Percentiles rank a stretch among this genome's conserved stretches.
Conservation (phyloP, 2,113 vertebrate genomes). For the Psettodes erumei region DNA sequence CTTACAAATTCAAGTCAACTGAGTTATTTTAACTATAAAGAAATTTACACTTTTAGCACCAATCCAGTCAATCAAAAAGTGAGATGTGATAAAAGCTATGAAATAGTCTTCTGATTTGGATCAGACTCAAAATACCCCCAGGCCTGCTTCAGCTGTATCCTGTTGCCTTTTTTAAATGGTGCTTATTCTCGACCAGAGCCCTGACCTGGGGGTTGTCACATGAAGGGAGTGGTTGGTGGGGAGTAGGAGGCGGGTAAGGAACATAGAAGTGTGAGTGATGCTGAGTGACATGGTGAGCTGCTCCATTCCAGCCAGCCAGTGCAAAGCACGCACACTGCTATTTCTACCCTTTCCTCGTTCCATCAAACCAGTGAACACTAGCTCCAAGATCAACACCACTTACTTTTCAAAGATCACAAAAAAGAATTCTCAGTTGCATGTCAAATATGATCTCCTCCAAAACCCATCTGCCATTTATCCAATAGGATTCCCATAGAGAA, state of each 20-base stretch:
- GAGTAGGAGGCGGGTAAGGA: slow-evolving; percentile 41
- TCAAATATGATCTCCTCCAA: neutral
- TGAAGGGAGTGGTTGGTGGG: slow-evolving; percentile 29
- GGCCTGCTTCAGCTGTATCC: neutral
- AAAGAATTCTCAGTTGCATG: neutral
- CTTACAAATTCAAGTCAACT: neutral
- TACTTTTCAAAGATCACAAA: slow-evolving; percentile 9
- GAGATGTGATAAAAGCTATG: slow-evolving; percentile 1
- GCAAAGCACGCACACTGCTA: slow-evolving; percentile 85
- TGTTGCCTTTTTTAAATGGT: slow-evolving; percentile 13
- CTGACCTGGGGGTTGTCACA: slow-evolving; percentile 70
- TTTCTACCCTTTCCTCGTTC: slow-evolving; percentile 10
- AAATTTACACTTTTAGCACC: neutral
- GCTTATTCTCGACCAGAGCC: slow-evolving; percentile 40
- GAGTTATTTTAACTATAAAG: neutral
- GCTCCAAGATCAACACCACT: slow-evolving; percentile 27
- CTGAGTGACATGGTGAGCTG: slow-evolving; percentile 78
- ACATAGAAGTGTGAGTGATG: slow-evolving; percentile 76
- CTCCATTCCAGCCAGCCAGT: slow-evolving; percentile 79
- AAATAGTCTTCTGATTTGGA: neutral
- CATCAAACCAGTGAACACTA: slow-evolving; percentile 14
- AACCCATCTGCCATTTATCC: slow-evolving; percentile 16
- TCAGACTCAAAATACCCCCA: neutral
- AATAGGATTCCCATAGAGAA: slow-evolving; percentile 12
- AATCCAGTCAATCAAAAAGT: neutral